phyloP scores from a whole-genome alignment of 2,797 vertebrate species.

The Xiphorhynchus erythropygius region DNA sequence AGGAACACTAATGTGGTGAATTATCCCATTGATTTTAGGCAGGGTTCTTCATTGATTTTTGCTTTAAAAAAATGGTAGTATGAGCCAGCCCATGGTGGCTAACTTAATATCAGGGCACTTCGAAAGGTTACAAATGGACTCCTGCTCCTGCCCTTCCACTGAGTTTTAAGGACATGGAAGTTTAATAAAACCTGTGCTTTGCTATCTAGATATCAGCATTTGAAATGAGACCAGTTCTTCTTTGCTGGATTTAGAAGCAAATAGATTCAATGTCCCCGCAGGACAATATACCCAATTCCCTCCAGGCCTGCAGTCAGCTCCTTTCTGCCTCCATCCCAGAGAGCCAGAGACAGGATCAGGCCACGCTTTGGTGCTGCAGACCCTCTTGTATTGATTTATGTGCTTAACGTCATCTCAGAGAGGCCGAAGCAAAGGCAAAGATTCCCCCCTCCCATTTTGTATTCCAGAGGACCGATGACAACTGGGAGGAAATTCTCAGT shows the following conservation, averaged over 20 bases:
- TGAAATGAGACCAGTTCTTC: conserved; percentile 29
- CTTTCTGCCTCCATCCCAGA: conserved; percentile 2
- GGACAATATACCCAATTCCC: conserved; percentile 41
- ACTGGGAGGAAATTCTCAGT: conserved; percentile 27
- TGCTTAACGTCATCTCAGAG: neutral
- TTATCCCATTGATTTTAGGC: conserved; percentile 63
- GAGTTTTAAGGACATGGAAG: neutral
- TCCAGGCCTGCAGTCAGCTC: conserved; percentile 5
- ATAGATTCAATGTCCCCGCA: neutral
- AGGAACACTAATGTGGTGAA: conserved; percentile 49
- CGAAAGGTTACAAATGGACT: neutral
- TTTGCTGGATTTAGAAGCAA: conserved; percentile 30
- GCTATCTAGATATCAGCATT: neutral
- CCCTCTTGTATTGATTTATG: conserved; percentile 13
- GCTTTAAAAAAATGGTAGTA: neutral
- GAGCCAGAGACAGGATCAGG: neutral
- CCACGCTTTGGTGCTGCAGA: neutral
- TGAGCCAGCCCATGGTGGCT: neutral
- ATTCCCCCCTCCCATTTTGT: neutral
- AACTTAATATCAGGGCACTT: neutral
- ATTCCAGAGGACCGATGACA: neutral
- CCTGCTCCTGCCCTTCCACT: neutral
- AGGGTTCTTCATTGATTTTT: conserved; percentile 61
- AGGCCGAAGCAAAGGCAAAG: neutral
- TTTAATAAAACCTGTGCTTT: neutral